Evolutionary conservation across 2,888 invertebrate genomes (phyloP), one percentile per base, ranked within the genome.

Genomic region (Chrysina gloriosa): DNA sequence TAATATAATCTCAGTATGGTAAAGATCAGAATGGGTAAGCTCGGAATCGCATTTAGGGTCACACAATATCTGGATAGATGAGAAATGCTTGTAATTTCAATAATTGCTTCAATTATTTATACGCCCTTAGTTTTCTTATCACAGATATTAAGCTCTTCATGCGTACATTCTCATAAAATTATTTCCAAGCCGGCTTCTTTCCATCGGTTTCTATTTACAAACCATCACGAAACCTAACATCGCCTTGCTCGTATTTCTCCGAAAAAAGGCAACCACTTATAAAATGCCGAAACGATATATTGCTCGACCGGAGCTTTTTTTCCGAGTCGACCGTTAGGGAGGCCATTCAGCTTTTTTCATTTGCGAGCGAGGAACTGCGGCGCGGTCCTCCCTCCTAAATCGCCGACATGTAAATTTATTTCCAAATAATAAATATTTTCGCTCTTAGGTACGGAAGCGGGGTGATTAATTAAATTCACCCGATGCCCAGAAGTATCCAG

Each of bases 341-440:
- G 39, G 9, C 23, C 11, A n/a, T 56, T 36, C 39, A 36, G 21
- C 36, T 54, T 54, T n/a, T 54, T 54, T 34, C 36, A 36, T 39
- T 56, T 29, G 29, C 1, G 31, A 29, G 31, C 16, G 14, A 42
- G 19, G 19, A 42, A 7, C 42, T 5, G 14, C 42, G n/a, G 6
- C 5, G 23, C 23, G 23, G 9, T n/a, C 9, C 21, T n/a, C n/a
- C 9, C 19, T n/a, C 5, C n/a, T 36, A 56, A 56, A 23, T 36
- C 56, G 23, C 39, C 11, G 31, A 56, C 56, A 56, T 56, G 36
- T 23, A 56, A 56, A 56, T 36, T 56, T 56, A 39, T 56, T 56
- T 23, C 56, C 36, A 56, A 56, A 56, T 56, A 56, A 36, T 47
- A 47, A 47, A 47, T 56, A 56, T 56, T 56, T 36, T 56, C 14